Conservation (phyloP, 2,113 vertebrate species). For the Colossoma macropomum region DNA sequence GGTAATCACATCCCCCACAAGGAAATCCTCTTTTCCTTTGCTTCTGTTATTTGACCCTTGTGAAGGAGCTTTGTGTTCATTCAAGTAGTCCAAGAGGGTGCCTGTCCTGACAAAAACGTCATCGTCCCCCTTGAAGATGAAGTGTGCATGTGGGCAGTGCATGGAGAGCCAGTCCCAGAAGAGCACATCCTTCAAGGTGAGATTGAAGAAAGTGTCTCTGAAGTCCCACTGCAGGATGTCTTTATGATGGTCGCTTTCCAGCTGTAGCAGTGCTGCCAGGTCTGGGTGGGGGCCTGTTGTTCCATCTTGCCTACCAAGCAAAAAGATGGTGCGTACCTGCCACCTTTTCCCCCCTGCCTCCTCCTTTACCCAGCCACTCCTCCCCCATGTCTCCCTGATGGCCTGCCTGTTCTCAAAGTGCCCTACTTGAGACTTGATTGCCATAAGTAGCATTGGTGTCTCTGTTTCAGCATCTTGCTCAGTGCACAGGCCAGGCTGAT, state of each 20-base stretch:
- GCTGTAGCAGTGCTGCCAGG: constrained; percentile 69
- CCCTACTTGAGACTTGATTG: constrained; percentile 79
- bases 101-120: constrained; percentile 80
- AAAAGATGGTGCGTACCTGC: constrained; percentile 74
- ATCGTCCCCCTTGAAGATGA: constrained; percentile 82
- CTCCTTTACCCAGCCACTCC: constrained; percentile 65
- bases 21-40: constrained; percentile 64
- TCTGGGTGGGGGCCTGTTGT: constrained; percentile 74
- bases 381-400: constrained; percentile 82
- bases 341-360: constrained; percentile 48
- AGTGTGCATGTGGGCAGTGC: constrained; percentile 69
- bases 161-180: constrained; percentile 78
- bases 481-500: constrained; percentile 71
- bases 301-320: constrained; percentile 77
- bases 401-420: constrained; percentile 83
- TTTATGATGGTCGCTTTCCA: constrained; percentile 71
- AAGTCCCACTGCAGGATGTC: constrained; percentile 84
- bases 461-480: constrained; percentile 42
- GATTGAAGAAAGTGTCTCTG: constrained; percentile 80
- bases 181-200: constrained; percentile 82
- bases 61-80: constrained; percentile 39
- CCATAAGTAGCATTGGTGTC: constrained; percentile 74
- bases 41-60: constrained; percentile 50
- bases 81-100: constrained; percentile 73
- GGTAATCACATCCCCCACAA: constrained; percentile 78